Percentiles rank a stretch among this genome's conserved stretches.
These are phyloP conservation scores for Asbolus verrucosus DNA, from an alignment of 1,140 invertebrate species.

Conservation along the genomic window DNA sequence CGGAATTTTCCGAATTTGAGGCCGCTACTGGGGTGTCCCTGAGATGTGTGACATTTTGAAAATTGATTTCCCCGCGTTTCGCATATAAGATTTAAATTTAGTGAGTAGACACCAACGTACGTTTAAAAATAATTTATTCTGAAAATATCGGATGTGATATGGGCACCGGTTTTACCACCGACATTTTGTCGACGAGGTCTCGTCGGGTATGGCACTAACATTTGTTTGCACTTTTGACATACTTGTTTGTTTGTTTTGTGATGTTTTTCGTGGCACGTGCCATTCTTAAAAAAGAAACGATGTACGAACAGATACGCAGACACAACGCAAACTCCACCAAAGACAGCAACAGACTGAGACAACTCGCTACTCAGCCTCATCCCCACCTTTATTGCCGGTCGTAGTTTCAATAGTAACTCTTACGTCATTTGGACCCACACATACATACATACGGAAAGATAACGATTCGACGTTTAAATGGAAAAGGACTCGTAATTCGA, in stretches of 20 bases:
- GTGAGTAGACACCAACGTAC: constrained; percentile 29
- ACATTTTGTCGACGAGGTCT: constrained; percentile 11
- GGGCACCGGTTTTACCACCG: constrained; percentile 17
- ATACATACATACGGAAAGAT: constrained; percentile 14
- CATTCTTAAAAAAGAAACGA: constrained; percentile 25
- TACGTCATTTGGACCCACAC: constrained; percentile 34
- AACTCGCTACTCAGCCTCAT: constrained; percentile 18
- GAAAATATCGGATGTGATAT: constrained; percentile 32
- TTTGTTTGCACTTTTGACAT: constrained; percentile 38
- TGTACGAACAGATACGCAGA: constrained; percentile 31
- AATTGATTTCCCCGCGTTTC: constrained; percentile 32
- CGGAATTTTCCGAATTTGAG: constrained; percentile 1
- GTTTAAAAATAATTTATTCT: constrained; percentile 32
- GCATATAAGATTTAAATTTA: constrained; percentile 34
- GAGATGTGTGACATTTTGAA: constrained; percentile 12
- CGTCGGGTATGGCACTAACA: constrained; percentile 23
- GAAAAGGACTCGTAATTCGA: constrained; percentile 29
- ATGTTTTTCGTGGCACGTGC: constrained; percentile 39
- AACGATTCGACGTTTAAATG: constrained; percentile 21
- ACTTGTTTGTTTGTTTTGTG: constrained; percentile 36
- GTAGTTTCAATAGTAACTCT: constrained; percentile 45
- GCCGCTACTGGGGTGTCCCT: not conserved
- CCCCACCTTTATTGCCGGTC: constrained; percentile 5
- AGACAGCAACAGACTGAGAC: constrained; percentile 39
- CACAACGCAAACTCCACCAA: constrained; percentile 23